Evolutionary conservation across 1,140 invertebrate genomes (phyloP).

Genomic region (Magallana gigas): DNA sequence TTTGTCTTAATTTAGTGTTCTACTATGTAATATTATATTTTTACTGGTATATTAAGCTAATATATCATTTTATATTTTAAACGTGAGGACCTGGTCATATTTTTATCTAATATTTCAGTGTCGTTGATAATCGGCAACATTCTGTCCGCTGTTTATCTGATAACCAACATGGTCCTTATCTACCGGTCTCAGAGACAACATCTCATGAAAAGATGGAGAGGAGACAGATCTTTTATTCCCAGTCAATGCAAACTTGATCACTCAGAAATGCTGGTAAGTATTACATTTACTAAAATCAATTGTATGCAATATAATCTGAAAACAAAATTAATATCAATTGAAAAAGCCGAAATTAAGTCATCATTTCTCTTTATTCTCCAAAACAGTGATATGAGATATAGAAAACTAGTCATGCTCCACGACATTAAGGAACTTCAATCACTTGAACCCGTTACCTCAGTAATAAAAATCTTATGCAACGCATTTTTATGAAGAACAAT

Average conservation of each 20-base stretch:
- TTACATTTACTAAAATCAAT: too few species aligned
- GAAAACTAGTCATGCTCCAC: too few species aligned
- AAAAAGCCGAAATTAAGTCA: background rate
- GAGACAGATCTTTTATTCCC: slow-evolving; percentile 12
- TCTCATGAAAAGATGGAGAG: background rate
- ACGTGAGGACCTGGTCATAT: background rate
- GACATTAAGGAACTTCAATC: too few species aligned
- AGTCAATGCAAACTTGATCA: background rate
- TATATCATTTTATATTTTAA: background rate
- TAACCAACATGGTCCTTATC: background rate
- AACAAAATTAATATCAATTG: too few species aligned
- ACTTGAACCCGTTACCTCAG: too few species aligned
- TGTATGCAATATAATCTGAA: too few species aligned
- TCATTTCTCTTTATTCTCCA: background rate
- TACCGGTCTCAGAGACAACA: background rate
- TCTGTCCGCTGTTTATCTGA: background rate
- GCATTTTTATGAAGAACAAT: background rate
- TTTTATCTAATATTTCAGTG: background rate
- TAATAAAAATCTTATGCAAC: too few species aligned
- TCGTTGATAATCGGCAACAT: background rate
- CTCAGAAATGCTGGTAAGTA: background rate
- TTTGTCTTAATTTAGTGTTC: background rate
- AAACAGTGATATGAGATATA: background rate
- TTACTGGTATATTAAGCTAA: background rate
- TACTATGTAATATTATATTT: background rate